phyloP scores from a whole-genome alignment of 2,797 vertebrate species.

The Glossophaga mutica region DNA sequence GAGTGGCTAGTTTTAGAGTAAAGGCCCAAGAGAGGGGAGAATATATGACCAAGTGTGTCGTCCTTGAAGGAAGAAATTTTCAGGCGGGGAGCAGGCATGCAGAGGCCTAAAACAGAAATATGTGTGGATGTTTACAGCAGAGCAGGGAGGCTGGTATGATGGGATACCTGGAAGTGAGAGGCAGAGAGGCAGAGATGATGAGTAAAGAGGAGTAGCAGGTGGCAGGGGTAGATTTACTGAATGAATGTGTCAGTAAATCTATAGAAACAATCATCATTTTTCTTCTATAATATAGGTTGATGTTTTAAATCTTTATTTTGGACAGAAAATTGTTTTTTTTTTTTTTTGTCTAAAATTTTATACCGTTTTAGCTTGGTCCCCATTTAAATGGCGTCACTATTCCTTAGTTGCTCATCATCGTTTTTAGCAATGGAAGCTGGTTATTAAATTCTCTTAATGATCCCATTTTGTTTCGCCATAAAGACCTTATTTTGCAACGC shows the following conservation, averaged over 20 bases:
- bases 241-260: not conserved
- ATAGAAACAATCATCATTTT: not conserved
- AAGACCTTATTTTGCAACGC: not conserved
- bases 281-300: not conserved
- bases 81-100: not conserved
- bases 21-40: not conserved
- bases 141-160: not conserved
- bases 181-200: not conserved
- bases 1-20: not conserved
- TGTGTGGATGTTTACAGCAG: not conserved
- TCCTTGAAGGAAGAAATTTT: not conserved
- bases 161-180: not conserved
- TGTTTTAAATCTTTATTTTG: not conserved
- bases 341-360: not conserved
- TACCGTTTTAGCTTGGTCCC: not conserved
- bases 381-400: not conserved
- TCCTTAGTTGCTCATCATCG: not conserved
- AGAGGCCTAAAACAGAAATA: not conserved
- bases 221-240: not conserved
- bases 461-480: not conserved
- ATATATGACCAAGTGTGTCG: not conserved
- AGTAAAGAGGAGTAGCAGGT: not conserved
- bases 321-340: not conserved
- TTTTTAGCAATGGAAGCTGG: not conserved
- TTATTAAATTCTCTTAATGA: slow-evolving; percentile 17